Conservation (phyloP, 1,140 invertebrate genomes). For the Metaphire vulgaris region DNA sequence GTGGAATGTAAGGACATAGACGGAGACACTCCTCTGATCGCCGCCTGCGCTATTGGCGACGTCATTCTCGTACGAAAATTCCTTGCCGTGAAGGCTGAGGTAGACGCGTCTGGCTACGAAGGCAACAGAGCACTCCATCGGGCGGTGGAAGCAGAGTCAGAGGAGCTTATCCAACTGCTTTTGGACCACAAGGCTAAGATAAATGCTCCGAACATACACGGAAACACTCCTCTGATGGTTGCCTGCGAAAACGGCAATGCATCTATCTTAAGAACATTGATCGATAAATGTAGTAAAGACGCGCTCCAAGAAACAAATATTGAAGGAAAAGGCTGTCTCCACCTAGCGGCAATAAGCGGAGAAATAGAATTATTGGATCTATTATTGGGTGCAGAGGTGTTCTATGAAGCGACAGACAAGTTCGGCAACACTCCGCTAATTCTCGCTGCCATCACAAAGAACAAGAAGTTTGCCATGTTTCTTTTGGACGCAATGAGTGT, state of each 20-base stretch:
- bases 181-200: neutral
- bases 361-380: neutral
- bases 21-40: neutral
- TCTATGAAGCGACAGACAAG: neutral
- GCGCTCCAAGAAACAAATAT: neutral
- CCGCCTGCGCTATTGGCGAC: neutral
- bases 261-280: neutral
- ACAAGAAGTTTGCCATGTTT: neutral
- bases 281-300: neutral
- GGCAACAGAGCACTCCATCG: neutral
- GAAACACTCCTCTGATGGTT: neutral
- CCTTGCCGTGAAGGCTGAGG: neutral
- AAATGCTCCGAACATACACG: neutral
- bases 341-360: neutral
- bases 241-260: neutral
- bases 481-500: neutral
- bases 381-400: neutral
- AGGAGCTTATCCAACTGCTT: neutral
- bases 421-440: neutral
- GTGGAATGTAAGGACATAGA: conserved; percentile 3
- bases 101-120: neutral
- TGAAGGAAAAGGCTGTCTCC: neutral
- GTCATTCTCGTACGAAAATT: neutral
- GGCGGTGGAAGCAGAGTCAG: neutral
- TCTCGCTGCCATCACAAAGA: neutral